These are phyloP conservation scores for Cryptocephalus primarius DNA, from an alignment of 2,888 invertebrate genomes.

Conservation along the genomic window DNA sequence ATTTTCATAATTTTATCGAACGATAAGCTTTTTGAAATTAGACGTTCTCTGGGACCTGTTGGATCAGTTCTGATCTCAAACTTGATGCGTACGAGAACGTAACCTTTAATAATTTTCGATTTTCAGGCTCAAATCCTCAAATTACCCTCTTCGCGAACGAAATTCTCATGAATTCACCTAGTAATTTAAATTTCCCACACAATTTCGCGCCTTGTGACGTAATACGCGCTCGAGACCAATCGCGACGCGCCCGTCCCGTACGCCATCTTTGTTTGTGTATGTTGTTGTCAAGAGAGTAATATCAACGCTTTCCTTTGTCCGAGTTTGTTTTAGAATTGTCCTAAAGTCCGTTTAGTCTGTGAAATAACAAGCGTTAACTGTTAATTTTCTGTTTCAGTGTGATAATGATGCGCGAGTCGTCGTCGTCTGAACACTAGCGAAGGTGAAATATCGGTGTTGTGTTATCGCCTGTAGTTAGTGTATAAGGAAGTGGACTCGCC, in stretches of 20 bases:
- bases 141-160: no score
- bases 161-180: no score
- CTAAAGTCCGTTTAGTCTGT: no score
- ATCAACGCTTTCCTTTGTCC: neutral
- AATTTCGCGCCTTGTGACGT: no score
- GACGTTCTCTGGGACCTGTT: no score
- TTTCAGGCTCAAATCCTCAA: no score
- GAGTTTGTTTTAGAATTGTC: neutral
- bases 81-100: no score
- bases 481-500: slow-evolving; percentile 33
- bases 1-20: no score
- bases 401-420: slow-evolving; percentile 20
- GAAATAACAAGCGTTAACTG: neutral
- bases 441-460: slow-evolving; percentile 10
- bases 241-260: neutral
- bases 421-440: slow-evolving; percentile 31
- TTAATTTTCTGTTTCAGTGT: neutral
- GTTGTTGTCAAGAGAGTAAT: neutral
- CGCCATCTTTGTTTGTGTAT: neutral
- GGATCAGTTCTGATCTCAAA: no score
- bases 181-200: no score
- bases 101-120: no score
- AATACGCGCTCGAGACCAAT: neutral
- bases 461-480: slow-evolving; percentile 13
- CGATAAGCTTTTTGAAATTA: no score